phyloP scores from a whole-genome alignment of 2,113 vertebrate genomes.

The Entelurus aequoreus region DNA sequence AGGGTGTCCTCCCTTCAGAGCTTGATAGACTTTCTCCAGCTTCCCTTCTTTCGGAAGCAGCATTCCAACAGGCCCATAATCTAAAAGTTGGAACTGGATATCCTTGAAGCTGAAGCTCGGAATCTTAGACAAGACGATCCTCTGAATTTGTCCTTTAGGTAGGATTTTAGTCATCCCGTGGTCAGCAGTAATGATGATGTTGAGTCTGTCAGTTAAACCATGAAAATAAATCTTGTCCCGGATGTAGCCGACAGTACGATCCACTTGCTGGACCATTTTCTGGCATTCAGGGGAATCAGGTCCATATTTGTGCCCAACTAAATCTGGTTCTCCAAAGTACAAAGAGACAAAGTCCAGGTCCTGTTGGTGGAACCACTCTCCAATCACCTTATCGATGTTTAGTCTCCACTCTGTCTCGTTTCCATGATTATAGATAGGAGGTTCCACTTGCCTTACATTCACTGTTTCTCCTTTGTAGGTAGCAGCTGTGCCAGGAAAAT shows the following conservation, averaged over 20 bases:
- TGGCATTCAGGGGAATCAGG: constrained; percentile 75
- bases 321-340: constrained; percentile 86
- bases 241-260: constrained; percentile 81
- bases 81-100: constrained; percentile 77
- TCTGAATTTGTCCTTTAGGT: constrained; percentile 12
- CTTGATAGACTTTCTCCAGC: constrained; percentile 73
- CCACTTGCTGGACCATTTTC: constrained; percentile 78
- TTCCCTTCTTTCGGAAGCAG: constrained; percentile 77
- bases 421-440: constrained; percentile 58
- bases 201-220: constrained; percentile 65
- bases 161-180: constrained; percentile 79
- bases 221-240: constrained; percentile 54
- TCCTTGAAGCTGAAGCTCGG: constrained; percentile 74
- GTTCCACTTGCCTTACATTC: constrained; percentile 70
- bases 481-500: constrained; percentile 81
- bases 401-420: constrained; percentile 79
- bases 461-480: constrained; percentile 72
- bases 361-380: constrained; percentile 69
- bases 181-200: constrained; percentile 83
- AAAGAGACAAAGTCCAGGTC: constrained; percentile 80
- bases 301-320: constrained; percentile 75
- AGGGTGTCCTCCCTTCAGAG: constrained; percentile 75
- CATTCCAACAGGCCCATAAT: constrained; percentile 77
- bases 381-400: constrained; percentile 74
- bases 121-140: constrained; percentile 27